Percentiles rank a stretch among this genome's conserved stretches.
phyloP scores from a whole-genome alignment of 92 coral and sea anemone genomes.

The Ricordea florida region DNA sequence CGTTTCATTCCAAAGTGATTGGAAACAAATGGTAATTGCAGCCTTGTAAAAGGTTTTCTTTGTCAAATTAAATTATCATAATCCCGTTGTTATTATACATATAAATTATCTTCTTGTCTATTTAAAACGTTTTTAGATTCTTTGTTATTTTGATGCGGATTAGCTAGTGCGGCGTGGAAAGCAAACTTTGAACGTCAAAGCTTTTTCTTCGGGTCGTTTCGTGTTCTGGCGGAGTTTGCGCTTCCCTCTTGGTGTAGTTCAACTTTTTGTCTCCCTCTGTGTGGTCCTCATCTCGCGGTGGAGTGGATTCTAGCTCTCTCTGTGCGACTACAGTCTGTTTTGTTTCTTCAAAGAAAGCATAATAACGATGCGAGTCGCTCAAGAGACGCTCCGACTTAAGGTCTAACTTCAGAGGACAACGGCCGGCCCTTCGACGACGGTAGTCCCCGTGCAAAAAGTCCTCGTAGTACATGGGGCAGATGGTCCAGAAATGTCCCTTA shows the following conservation, averaged over 20 bases:
- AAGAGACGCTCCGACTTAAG: constrained; percentile 35
- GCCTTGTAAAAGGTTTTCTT: neutral
- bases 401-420: constrained; percentile 24
- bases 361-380: constrained; percentile 27
- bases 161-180: constrained; percentile 3
- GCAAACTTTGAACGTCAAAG: constrained; percentile 38
- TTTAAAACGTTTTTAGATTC: constrained; percentile 16
- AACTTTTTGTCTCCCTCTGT: neutral
- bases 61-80: constrained; percentile 40
- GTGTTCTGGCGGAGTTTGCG: constrained; percentile 12
- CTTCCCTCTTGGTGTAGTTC: neutral
- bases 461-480: constrained; percentile 80
- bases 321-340: constrained; percentile 1
- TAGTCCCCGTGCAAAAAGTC: constrained; percentile 88
- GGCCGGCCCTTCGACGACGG: constrained; percentile 53
- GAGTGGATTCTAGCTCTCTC: constrained; percentile 19
- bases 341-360: constrained; percentile 17
- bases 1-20: neutral
- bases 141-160: constrained; percentile 15
- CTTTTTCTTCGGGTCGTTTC: constrained; percentile 19
- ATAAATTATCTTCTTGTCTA: constrained; percentile 41
- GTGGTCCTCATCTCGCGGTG: constrained; percentile 25
- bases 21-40: neutral
- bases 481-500: constrained; percentile 96
- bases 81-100: constrained; percentile 36